phyloP scores from a whole-genome alignment of 2,888 invertebrate species.

The Ganaspis brasiliensis region DNA sequence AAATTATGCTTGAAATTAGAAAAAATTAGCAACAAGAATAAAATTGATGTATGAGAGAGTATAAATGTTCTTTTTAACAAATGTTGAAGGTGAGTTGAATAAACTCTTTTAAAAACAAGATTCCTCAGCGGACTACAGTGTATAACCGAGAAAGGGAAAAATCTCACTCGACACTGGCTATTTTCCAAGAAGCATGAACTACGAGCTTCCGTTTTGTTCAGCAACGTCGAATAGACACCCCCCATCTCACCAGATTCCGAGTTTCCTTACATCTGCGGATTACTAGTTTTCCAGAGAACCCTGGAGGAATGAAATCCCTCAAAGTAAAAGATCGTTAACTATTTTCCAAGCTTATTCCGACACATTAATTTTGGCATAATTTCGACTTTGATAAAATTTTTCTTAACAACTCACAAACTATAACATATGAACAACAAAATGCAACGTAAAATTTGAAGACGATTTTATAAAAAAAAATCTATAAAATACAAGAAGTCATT shows the following conservation, averaged over 20 bases:
- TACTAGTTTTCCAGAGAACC: background rate
- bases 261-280: slow-evolving; percentile 27
- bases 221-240: slow-evolving; percentile 13
- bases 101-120: slow-evolving; percentile 9
- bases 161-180: slow-evolving; percentile 23
- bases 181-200: slow-evolving; percentile 37
- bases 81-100: slow-evolving; percentile 5
- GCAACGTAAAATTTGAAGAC: slow-evolving; percentile 7
- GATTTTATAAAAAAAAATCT: background rate
- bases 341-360: slow-evolving; percentile 22
- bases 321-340: slow-evolving; percentile 31
- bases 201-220: slow-evolving; percentile 31
- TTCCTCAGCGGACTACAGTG: background rate
- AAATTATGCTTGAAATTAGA: no score
- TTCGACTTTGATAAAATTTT: background rate
- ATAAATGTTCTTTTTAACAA: no score
- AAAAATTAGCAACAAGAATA: no score
- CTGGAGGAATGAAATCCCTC: slow-evolving; percentile 17
- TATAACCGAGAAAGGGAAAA: background rate
- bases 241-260: slow-evolving; percentile 6
- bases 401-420: no score
- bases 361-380: background rate
- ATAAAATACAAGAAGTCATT: background rate
- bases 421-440: no score
- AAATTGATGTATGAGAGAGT: no score